Base-by-base conservation (phyloP, 2,888 invertebrate genomes). In the Myathropa florea region DNA sequence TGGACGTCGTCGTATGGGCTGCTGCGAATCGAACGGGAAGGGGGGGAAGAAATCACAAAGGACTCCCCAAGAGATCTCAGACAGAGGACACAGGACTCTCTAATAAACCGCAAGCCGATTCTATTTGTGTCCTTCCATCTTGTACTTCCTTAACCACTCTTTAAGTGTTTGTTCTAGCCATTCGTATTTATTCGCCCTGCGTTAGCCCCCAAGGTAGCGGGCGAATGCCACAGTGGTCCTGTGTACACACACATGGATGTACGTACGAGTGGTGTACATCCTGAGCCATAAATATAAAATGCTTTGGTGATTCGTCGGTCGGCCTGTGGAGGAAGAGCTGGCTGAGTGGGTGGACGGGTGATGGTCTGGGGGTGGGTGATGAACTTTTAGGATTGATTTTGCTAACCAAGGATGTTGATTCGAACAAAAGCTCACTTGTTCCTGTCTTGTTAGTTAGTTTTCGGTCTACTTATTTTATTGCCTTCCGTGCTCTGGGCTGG, bases 371-470 rank as follows among this genome's bases (percentile, higher is more conserved):
- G 76, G 14, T 68, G 88, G 83, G 79, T 71, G 86, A 87, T 86
- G 88, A 88, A 88, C 87, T 84, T 88, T 86, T 88, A 73, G 86
- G 88, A 88, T 88, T 88, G 88, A 88, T 88, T 88, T 88, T 88
- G 73, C 86, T 88, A 88, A 86, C 88, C 88, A 86, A 87, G 75
- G 67, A 86, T 86, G 86, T 79, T 86, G 86, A 83, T 83, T 86
- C 83, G 86, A 86, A 86, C 88, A 84, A 84, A 86, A 79, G 82
- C 87, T 87, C 88, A 88, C 88, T 88, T 88, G 88, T 88, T 88
- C 84, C 88, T 88, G 89, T 89, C 89, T 89, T 89, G 89, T 89
- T 89, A 89, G 89, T 89, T 89, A 88, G 88, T 89, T 89, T 88
- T 89, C 89, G 89, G 89, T 89, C 89, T 89, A 89, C 88, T 89